These are phyloP conservation scores for Drosophila colorata DNA, from an alignment of 2,888 invertebrate species.

Conservation along the genomic window DNA sequence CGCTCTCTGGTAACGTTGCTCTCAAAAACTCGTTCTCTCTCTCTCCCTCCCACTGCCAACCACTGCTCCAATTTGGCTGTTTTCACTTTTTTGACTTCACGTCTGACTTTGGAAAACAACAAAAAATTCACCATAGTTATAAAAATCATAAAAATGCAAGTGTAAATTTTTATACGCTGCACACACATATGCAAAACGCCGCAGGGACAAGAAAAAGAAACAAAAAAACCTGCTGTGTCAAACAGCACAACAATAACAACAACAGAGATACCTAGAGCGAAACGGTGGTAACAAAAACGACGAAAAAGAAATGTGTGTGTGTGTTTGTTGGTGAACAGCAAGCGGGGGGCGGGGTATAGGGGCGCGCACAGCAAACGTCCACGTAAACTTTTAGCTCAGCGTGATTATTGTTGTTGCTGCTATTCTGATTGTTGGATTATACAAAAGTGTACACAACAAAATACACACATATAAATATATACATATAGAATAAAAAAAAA, in stretches of 20 bases:
- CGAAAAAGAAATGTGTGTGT: constrained; percentile 27
- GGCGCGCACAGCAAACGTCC: constrained; percentile 70
- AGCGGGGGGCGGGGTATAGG: constrained; percentile 45
- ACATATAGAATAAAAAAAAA: neutral
- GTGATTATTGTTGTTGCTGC: constrained; percentile 51
- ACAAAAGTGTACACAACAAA: constrained; percentile 42
- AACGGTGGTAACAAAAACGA: constrained; percentile 61
- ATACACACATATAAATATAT: neutral
- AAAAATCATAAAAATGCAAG: constrained; percentile 22
- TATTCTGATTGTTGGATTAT: constrained; percentile 43
- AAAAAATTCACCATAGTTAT: constrained; percentile 15
- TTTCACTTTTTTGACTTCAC: constrained; percentile 67
- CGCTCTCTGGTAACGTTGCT: constrained; percentile 36
- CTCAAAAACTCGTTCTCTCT: constrained; percentile 12
- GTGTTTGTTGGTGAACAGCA: constrained; percentile 17
- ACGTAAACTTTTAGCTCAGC: constrained; percentile 81
- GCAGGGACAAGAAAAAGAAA: constrained; percentile 7
- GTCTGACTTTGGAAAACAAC: constrained; percentile 14
- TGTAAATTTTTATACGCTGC: constrained; percentile 13
- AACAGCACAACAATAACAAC: constrained; percentile 44
- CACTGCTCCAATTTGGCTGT: constrained; percentile 63
- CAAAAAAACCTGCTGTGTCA: constrained; percentile 64
- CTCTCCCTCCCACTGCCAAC: constrained; percentile 29
- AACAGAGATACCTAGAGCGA: constrained; percentile 40
- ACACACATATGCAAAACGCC: constrained; percentile 22